Evolutionary conservation across 2,888 invertebrate genomes (phyloP).

Genomic region (Coenonympha glycerion): DNA sequence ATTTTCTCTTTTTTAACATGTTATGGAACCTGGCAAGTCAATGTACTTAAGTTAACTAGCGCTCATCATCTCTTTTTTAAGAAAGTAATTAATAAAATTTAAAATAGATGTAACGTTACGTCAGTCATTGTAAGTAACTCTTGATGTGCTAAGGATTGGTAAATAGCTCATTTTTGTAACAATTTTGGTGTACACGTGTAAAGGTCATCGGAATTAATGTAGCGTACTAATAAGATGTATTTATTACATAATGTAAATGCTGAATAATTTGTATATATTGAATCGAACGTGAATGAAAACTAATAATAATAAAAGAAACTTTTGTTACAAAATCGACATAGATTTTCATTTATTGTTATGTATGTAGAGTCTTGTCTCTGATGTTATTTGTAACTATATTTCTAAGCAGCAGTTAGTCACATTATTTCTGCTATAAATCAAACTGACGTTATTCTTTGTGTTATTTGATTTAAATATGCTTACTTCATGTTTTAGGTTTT

Average conservation of each 20-base stretch:
- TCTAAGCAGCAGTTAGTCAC: constrained; percentile 16
- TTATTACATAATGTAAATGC: constrained; percentile 64
- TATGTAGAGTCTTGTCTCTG: constrained; percentile 67
- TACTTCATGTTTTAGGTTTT: constrained; percentile 33
- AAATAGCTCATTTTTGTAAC: constrained; percentile 57
- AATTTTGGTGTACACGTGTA: constrained; percentile 54
- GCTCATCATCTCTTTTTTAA: constrained; percentile 1
- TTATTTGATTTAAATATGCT: constrained; percentile 16
- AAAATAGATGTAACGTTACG: constrained; percentile 18
- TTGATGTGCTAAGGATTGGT: constrained; percentile 41
- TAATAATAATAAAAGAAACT: constrained; percentile 69
- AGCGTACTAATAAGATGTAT: constrained; percentile 57
- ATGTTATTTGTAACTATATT: constrained; percentile 33
- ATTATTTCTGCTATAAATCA: constrained; percentile 21
- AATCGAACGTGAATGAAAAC: constrained; percentile 66
- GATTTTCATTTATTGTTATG: constrained; percentile 56
- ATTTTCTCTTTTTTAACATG: no score
- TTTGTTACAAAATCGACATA: constrained; percentile 65
- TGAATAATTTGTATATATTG: constrained; percentile 75
- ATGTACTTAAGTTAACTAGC: not conserved
- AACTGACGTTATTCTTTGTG: constrained; percentile 29
- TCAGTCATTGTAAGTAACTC: constrained; percentile 38
- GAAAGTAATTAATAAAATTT: constrained; percentile 11
- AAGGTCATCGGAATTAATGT: constrained; percentile 51
- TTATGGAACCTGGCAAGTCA: no score